Evolutionary conservation across 2,888 invertebrate genomes (phyloP).

Genomic region (Oxycera nigricornis): DNA sequence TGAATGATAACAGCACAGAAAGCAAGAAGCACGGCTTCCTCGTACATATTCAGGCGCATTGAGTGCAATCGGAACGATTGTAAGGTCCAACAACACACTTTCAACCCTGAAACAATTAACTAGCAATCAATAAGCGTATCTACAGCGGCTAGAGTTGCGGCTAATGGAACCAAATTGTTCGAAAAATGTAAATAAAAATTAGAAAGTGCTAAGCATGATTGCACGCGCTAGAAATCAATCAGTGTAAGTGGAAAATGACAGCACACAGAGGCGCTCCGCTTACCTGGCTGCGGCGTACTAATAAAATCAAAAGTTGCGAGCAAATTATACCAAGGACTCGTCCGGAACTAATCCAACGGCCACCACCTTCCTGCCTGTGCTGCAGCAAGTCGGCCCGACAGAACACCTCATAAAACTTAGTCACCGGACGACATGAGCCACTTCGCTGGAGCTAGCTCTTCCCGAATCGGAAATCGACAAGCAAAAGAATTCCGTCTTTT

Average conservation of each 20-base stretch:
- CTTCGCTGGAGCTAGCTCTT: neutral
- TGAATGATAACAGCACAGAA: too few relatives aligned
- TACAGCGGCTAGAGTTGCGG: neutral
- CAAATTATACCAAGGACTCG: neutral
- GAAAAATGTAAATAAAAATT: neutral
- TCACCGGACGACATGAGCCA: conserved; percentile 7
- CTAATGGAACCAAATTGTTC: neutral
- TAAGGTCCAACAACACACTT: neutral
- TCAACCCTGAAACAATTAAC: neutral
- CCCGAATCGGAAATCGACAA: neutral
- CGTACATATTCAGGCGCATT: too few relatives aligned
- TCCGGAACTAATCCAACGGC: neutral
- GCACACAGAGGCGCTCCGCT: neutral
- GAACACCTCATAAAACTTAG: neutral
- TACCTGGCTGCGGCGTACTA: neutral
- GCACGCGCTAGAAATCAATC: conserved; percentile 19
- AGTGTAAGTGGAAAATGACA: neutral
- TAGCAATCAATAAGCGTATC: conserved; percentile 9
- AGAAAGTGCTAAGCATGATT: neutral
- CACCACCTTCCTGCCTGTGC: too few relatives aligned
- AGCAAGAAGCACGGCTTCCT: too few relatives aligned
- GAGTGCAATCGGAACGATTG: neutral
- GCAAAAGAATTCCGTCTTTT: neutral
- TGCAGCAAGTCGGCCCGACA: neutral
- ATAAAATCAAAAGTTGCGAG: neutral